These are phyloP conservation scores for Dicerorhinus sumatrensis DNA, from an alignment of 2,113 vertebrate genomes.

Conservation along the genomic window DNA sequence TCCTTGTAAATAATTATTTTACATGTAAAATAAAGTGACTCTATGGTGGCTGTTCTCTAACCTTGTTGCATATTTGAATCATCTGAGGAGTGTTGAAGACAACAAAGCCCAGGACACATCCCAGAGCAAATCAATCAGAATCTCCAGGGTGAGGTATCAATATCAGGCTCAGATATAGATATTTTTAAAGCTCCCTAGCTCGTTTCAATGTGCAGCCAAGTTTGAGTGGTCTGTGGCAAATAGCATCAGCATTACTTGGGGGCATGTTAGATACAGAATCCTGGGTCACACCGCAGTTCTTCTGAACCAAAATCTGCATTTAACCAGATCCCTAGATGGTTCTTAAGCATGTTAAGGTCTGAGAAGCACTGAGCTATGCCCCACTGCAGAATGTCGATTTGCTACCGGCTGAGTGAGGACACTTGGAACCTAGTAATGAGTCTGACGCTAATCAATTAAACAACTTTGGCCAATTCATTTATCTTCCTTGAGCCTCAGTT, in stretches of 20 bases:
- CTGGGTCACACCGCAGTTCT: neutral
- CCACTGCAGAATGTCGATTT: neutral
- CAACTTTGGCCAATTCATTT: neutral
- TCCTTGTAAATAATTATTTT: neutral
- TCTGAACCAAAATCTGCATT: neutral
- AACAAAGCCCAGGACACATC: neutral
- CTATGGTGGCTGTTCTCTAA: neutral
- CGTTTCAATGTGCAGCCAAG: neutral
- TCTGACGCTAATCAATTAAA: fast-evolving
- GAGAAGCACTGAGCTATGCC: neutral
- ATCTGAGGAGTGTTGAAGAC: neutral
- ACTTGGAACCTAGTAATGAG: neutral
- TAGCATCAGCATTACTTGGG: neutral
- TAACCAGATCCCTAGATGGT: neutral
- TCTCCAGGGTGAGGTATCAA: neutral
- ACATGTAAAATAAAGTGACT: neutral
- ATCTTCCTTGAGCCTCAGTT: neutral
- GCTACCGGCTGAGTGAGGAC: neutral
- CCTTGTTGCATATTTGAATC: neutral
- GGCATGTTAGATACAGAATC: neutral
- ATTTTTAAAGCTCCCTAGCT: neutral
- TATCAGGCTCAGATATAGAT: neutral
- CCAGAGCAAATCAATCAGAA: neutral
- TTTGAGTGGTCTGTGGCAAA: neutral
- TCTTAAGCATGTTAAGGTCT: neutral